Base-by-base conservation (phyloP, 2,797 vertebrate species). In the Cygnus olor region DNA sequence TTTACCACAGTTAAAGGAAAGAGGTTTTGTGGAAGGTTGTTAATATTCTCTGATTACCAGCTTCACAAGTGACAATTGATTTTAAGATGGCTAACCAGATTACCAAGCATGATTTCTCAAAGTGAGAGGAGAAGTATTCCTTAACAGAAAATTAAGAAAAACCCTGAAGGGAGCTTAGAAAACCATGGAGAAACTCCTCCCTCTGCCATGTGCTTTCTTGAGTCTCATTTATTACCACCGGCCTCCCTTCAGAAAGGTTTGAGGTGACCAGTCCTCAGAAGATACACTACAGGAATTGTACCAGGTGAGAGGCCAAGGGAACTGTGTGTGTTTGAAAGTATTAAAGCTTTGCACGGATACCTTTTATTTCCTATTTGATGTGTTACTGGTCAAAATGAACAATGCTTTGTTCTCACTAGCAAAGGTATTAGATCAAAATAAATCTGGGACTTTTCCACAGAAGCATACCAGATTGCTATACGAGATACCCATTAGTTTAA, bases 351-450 rank as follows among this genome's bases (percentile, higher is more conserved):
- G 0, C 30, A 56, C 13, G 57, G 42, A 21, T 20, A 17, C 2
- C 4, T 89, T 80, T 92, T 54, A 10, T 70, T 66, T 25, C 16
- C 10, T 24, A 1, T 85, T 85, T 89, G 34, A 51, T 69, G 45
- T 1, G 0, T 42, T 51, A 25, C 6, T 2, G 3, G 38, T 66
- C 49, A 85, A 89, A 96, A 77, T n/a, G 63, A 76, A 22, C 28
- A 73, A 21, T 27, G 10, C 49, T 94, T 49, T 87, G 44, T 49
- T 80, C 68, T 77, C 15, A 32, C 36, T 54, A 18, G 32, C 20
- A 73, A 58, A 70, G 44, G 21, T 56, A 63, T 71, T 87, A 87
- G 84, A 81, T 90, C 24, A 88, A 85, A 87, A 80, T 42, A 87
- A 90, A 68, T 9, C 18, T n/a, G 16, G 3, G 78, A 81, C 1